Base-by-base conservation (phyloP, 2,113 vertebrate species). In the Coracopsis vasa region DNA sequence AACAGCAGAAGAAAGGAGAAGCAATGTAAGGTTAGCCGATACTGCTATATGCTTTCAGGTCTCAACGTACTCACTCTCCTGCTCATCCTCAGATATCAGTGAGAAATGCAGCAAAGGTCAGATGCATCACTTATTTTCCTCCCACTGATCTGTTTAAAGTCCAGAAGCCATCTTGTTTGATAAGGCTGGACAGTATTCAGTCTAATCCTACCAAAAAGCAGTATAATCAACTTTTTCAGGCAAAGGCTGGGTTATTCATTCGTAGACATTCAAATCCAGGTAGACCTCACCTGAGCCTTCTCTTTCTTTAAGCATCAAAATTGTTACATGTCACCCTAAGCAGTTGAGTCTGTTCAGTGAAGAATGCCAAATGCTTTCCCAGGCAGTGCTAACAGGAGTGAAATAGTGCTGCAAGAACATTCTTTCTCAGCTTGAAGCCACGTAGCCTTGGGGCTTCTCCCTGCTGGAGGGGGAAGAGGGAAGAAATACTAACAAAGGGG, bases 31-130 rank as follows among this genome's bases (percentile, higher is more conserved):
- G 25, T 16, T 20, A 62, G n/a, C 54, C 28, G 37, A 39, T 83
- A 10, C 0, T 83, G 33, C 47, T 74, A 0, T 35, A 9, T 21
- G 16, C n/a, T 88, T 72, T 85, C 67, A 86, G 48, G 37, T 66
- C 29, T 50, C 45, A 13, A 11, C 37, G 5, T 21, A 33, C 16
- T 75, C 24, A 2, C 11, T 50, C 62, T 25, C 19, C 35, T 65
- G 37, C 45, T 71, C 13, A 28, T 47, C 16, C 60, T 25, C n/a
- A 1, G 4, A 1, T 25, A 53, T 4, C 1, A 4, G 37, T 0
- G 1, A 61, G 42, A 77, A 82, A 47, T 27, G 24, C 37, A 67
- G 45, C 72, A 74, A 53, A 94, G 27, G 13, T 35, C 77, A 72
- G 37, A 48, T 61, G 13, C 17, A 18, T 24, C 15, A 4, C 70